Percentiles rank a stretch among this genome's conserved stretches.
phyloP scores from a whole-genome alignment of 2,888 invertebrate species.

The Ennomos quercinarius region DNA sequence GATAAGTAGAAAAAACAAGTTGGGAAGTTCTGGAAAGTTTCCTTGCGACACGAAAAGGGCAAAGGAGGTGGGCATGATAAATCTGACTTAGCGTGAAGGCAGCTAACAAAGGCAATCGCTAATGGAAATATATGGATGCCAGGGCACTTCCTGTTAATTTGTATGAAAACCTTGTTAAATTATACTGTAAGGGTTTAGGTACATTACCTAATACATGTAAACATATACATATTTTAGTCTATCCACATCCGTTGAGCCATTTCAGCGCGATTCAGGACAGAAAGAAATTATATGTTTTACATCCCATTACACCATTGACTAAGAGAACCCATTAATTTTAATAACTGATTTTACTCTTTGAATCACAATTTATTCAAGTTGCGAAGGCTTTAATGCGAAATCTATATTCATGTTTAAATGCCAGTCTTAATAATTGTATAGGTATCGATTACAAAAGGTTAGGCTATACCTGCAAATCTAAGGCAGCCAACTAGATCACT shows the following conservation, averaged over 20 bases:
- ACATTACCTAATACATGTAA: too few relatives aligned
- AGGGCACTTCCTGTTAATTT: constrained; percentile 42
- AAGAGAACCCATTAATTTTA: neutral
- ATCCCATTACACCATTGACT: too few relatives aligned
- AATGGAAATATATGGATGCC: constrained; percentile 72
- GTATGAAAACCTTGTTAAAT: constrained; percentile 21
- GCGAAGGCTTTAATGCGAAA: constrained; percentile 2
- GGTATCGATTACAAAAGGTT: too few relatives aligned
- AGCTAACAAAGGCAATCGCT: constrained; percentile 60
- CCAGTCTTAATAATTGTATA: constrained; percentile 1
- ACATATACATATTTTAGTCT: too few relatives aligned
- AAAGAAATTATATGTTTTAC: too few relatives aligned
- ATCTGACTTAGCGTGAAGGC: constrained; percentile 71
- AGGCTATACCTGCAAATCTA: too few relatives aligned
- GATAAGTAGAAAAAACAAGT: neutral
- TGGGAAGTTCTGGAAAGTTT: constrained; percentile 19
- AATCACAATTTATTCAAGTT: constrained; percentile 25
- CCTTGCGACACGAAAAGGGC: constrained; percentile 47
- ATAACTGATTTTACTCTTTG: constrained; percentile 5
- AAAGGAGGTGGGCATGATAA: constrained; percentile 64
- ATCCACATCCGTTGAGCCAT: too few relatives aligned
- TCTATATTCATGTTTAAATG: constrained; percentile 11
- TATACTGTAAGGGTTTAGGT: neutral
- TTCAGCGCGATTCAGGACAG: neutral
- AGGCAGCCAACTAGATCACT: too few relatives aligned